A percentile compares a stretch with the other conserved stretches of the same genome.
Evolutionary conservation across 2,113 vertebrate genomes (phyloP).

Genomic region (Passer domesticus): DNA sequence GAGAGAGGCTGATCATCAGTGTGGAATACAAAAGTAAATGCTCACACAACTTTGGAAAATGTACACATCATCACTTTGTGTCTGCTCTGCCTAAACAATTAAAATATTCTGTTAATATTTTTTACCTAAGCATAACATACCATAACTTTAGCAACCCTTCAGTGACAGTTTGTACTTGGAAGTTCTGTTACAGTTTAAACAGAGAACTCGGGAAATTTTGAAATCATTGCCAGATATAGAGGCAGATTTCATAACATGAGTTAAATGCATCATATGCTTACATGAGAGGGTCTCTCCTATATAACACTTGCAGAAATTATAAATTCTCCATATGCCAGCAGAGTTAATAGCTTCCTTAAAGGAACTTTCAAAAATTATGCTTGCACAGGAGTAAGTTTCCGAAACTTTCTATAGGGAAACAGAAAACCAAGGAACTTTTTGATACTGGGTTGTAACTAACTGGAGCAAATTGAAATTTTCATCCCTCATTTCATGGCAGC

Average conservation of each 20-base stretch:
- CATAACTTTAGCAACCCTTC: neutral
- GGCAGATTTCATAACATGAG: conserved; percentile 33
- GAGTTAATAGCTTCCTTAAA: conserved; percentile 42
- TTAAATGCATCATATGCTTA: conserved; percentile 44
- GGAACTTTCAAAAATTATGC: neutral
- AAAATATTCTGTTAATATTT: conserved; percentile 23
- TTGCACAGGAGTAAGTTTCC: neutral
- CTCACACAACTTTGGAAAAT: neutral
- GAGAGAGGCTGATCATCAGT: neutral
- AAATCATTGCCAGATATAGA: conserved; percentile 47
- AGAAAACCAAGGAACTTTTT: neutral
- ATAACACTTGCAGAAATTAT: conserved; percentile 50
- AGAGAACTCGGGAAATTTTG: conserved; percentile 32
- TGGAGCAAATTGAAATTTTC: neutral
- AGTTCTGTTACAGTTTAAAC: conserved; percentile 34
- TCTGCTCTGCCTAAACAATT: conserved; percentile 6
- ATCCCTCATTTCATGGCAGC: neutral
- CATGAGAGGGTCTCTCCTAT: conserved; percentile 39
- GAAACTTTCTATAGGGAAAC: conserved; percentile 18
- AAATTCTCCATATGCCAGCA: conserved; percentile 48
- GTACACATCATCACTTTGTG: neutral
- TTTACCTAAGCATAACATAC: conserved; percentile 15
- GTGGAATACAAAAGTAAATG: neutral
- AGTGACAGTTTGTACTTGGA: neutral
- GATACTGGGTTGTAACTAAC: neutral